Conservation (phyloP, 2,888 invertebrate genomes). For the Campopleginae sp. region DNA sequence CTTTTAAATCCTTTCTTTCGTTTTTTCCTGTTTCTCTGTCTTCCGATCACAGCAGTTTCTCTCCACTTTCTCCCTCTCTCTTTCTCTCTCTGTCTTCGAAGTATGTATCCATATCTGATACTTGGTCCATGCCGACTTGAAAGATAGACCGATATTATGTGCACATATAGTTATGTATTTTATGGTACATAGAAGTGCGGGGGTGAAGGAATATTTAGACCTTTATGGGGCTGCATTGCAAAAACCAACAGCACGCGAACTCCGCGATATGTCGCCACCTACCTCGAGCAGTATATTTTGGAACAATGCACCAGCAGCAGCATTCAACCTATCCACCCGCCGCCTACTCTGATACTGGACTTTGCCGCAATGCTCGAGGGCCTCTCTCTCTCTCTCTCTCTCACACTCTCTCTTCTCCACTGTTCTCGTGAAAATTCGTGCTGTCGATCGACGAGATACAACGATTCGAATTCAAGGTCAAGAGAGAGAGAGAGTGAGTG, state of each 20-base stretch:
- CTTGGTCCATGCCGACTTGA: slow-evolving; percentile 9
- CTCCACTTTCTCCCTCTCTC: neutral
- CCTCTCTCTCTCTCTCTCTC: slow-evolving; percentile 45
- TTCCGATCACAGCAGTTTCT: neutral
- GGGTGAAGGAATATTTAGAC: slow-evolving; percentile 42
- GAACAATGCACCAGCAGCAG: slow-evolving; percentile 69
- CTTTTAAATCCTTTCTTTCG: slow-evolving; percentile 23
- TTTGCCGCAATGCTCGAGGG: slow-evolving; percentile 51
- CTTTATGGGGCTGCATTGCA: slow-evolving; percentile 64
- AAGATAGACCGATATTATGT: slow-evolving; percentile 28
- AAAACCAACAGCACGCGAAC: slow-evolving; percentile 62
- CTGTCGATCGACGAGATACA: slow-evolving; percentile 72
- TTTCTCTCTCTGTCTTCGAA: slow-evolving; percentile 11
- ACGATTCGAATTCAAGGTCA: slow-evolving; percentile 41
- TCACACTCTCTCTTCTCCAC: slow-evolving; percentile 43
- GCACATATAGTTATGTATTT: slow-evolving; percentile 20
- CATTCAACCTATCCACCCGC: slow-evolving; percentile 72
- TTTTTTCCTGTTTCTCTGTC: neutral
- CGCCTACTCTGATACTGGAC: slow-evolving; percentile 59
- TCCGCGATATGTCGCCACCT: slow-evolving; percentile 74
- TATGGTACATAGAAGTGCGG: slow-evolving; percentile 1
- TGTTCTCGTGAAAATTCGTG: slow-evolving; percentile 71
- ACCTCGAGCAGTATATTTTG: slow-evolving; percentile 75
- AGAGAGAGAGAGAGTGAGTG: slow-evolving; percentile 51
- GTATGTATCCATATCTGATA: slow-evolving; percentile 28